Percentiles rank a stretch among this genome's conserved stretches.
Evolutionary conservation across 2,888 invertebrate species (phyloP).

Genomic region (Thereva unica): DNA sequence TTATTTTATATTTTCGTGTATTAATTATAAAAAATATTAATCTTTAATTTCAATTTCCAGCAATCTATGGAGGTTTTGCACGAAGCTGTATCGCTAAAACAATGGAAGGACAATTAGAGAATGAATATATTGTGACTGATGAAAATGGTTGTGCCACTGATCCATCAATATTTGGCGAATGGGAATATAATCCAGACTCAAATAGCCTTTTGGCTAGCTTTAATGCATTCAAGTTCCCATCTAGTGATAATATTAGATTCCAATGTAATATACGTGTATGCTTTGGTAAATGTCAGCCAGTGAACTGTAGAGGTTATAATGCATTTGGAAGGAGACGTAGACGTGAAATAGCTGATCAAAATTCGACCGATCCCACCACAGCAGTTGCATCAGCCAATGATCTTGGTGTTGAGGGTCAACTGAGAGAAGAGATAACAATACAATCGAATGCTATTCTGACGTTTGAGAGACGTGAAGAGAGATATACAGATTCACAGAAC

Average conservation of each 20-base stretch:
- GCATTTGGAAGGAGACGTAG: constrained; percentile 84
- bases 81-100: constrained; percentile 92
- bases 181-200: constrained; percentile 86
- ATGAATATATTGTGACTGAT: constrained; percentile 90
- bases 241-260: constrained; percentile 91
- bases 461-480: constrained; percentile 81
- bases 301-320: constrained; percentile 89
- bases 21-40: constrained; percentile 7
- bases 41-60: constrained; percentile 54
- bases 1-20: not conserved
- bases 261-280: constrained; percentile 94
- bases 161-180: constrained; percentile 89
- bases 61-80: constrained; percentile 92
- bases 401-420: constrained; percentile 71
- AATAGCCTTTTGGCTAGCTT: constrained; percentile 86
- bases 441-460: constrained; percentile 90
- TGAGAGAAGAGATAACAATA: constrained; percentile 90
- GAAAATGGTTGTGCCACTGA: constrained; percentile 93
- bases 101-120: constrained; percentile 83
- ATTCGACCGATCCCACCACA: constrained; percentile 54
- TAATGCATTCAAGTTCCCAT: constrained; percentile 94
- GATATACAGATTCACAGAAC: constrained; percentile 77
- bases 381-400: constrained; percentile 65
- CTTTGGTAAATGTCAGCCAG: constrained; percentile 93
- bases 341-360: constrained; percentile 59